Conservation (phyloP, 2,888 invertebrate genomes). For the Xiphydria camelus region DNA sequence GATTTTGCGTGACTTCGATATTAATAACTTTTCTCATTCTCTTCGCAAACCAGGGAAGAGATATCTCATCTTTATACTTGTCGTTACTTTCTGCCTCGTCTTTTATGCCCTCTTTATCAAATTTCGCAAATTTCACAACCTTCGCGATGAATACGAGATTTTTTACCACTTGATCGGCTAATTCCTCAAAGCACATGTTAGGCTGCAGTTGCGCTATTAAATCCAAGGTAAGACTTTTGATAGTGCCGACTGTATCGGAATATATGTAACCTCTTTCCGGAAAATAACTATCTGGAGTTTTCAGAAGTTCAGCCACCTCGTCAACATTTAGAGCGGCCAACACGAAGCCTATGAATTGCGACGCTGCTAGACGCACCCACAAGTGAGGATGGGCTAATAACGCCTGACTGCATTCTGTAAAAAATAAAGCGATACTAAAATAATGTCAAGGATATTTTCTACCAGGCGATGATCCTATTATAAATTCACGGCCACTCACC, state of each 20-base stretch:
- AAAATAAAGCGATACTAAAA: constrained; percentile 41
- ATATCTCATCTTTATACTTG: constrained; percentile 63
- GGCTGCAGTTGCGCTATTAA: constrained; percentile 75
- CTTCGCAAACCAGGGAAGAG: constrained; percentile 75
- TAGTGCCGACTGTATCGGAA: constrained; percentile 63
- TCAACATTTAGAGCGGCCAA: constrained; percentile 67
- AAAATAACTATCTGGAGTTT: constrained; percentile 50
- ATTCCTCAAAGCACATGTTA: constrained; percentile 67
- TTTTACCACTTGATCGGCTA: constrained; percentile 75
- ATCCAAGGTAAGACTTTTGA: constrained; percentile 74
- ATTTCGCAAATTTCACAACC: constrained; percentile 64
- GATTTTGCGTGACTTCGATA: constrained; percentile 75
- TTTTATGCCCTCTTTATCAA: constrained; percentile 31
- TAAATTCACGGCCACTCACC: constrained; percentile 26
- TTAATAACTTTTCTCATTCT: constrained; percentile 77
- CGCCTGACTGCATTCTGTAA: constrained; percentile 70
- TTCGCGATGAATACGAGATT: constrained; percentile 72
- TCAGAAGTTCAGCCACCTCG: constrained; percentile 62
- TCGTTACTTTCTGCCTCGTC: constrained; percentile 37
- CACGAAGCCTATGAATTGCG: constrained; percentile 76
- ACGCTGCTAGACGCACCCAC: constrained; percentile 81
- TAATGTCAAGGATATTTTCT: too few relatives aligned
- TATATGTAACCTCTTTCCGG: constrained; percentile 65
- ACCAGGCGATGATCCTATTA: constrained; percentile 4
- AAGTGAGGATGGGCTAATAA: constrained; percentile 80